phyloP scores from a whole-genome alignment of 2,888 invertebrate genomes.

The Spicauda simplicius region DNA sequence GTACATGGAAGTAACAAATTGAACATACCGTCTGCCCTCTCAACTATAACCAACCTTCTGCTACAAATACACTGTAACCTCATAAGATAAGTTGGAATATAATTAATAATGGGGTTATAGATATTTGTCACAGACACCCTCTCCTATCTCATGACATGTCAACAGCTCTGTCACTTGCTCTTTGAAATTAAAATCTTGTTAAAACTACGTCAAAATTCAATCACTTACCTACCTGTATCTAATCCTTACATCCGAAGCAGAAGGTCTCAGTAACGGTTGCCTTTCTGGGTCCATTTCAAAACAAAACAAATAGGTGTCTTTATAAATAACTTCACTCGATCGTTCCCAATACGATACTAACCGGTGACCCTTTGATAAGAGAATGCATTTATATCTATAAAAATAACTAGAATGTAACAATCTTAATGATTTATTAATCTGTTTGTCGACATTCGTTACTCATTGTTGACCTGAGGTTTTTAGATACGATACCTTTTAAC shows the following conservation, averaged over 20 bases:
- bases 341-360: slow-evolving; percentile 10
- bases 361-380: slow-evolving; percentile 18
- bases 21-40: too few species aligned
- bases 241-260: slow-evolving; percentile 35
- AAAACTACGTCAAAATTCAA: neutral
- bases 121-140: too few species aligned
- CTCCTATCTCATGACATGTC: too few species aligned
- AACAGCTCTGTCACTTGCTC: too few species aligned
- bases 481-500: too few species aligned
- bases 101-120: too few species aligned
- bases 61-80: too few species aligned
- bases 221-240: slow-evolving; percentile 49
- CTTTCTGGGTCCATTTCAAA: slow-evolving; percentile 63
- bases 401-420: neutral
- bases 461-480: neutral
- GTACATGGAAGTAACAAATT: too few species aligned
- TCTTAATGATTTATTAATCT: slow-evolving; percentile 15
- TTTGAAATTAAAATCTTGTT: too few species aligned
- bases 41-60: too few species aligned
- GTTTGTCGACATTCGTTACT: slow-evolving; percentile 2
- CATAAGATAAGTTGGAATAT: too few species aligned
- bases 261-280: slow-evolving; percentile 56
- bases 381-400: neutral
- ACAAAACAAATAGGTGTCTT: neutral
- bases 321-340: neutral